Conservation (phyloP, 1,140 invertebrate species). For the Dufourea novaeangliae region DNA sequence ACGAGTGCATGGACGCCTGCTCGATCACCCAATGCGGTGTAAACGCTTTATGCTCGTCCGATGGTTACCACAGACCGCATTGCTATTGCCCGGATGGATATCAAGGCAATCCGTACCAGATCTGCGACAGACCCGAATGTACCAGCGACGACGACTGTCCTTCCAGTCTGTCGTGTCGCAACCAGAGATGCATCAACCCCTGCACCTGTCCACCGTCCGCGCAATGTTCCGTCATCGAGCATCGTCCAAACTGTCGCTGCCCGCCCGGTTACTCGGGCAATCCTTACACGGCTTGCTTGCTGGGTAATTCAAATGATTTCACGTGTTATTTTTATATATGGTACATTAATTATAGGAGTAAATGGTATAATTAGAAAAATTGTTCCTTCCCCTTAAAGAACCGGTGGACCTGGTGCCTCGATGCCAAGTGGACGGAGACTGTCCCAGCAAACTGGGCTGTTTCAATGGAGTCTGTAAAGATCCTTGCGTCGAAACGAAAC, state of each 20-base stretch:
- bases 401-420: slow-evolving; percentile 83
- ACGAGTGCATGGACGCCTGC: slow-evolving; percentile 92
- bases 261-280: slow-evolving; percentile 91
- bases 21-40: slow-evolving; percentile 90
- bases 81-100: slow-evolving; percentile 91
- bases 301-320: slow-evolving; percentile 78
- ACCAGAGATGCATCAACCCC: slow-evolving; percentile 89
- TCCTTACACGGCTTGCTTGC: slow-evolving; percentile 85
- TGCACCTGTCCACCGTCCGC: slow-evolving; percentile 88
- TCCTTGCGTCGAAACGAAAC: slow-evolving; percentile 89
- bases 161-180: slow-evolving; percentile 87
- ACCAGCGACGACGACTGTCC: slow-evolving; percentile 87
- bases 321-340: background rate
- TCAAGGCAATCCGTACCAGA: slow-evolving; percentile 88
- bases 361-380: background rate
- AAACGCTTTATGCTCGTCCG: slow-evolving; percentile 89
- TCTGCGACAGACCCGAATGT: slow-evolving; percentile 91
- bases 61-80: slow-evolving; percentile 86
- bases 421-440: slow-evolving; percentile 92
- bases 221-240: slow-evolving; percentile 89
- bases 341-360: background rate
- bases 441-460: slow-evolving; percentile 91
- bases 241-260: slow-evolving; percentile 90
- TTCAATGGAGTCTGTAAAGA: slow-evolving; percentile 91
- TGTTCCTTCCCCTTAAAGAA: slow-evolving; percentile 72